Evolutionary conservation across 2,888 invertebrate genomes (phyloP).

Genomic region (Orthonevra nobilis): DNA sequence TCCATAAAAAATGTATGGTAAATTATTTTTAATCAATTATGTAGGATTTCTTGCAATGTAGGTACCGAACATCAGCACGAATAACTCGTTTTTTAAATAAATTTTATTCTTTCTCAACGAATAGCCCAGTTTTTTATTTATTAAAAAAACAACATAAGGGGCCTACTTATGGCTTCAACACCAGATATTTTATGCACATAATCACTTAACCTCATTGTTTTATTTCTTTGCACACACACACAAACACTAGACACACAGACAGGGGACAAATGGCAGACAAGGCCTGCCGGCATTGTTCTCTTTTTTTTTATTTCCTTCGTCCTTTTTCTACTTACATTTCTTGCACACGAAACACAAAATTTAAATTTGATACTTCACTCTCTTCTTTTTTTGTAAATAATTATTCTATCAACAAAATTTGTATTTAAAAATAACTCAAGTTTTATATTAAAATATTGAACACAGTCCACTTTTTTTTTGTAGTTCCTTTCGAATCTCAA

Average conservation of each 20-base stretch:
- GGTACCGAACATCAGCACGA: too few species aligned
- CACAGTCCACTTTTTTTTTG: slow-evolving; percentile 33
- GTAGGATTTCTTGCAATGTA: too few species aligned
- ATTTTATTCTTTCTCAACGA: too few species aligned
- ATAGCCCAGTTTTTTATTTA: too few species aligned
- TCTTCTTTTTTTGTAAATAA: not conserved
- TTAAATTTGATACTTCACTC: slow-evolving; percentile 1
- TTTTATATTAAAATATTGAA: slow-evolving; percentile 33
- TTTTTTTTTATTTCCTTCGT: not conserved
- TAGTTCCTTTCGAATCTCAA: not conserved
- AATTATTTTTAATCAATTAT: too few species aligned
- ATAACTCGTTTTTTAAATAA: too few species aligned
- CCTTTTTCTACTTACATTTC: slow-evolving; percentile 62
- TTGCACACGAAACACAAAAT: slow-evolving; percentile 41
- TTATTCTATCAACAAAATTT: slow-evolving; percentile 38
- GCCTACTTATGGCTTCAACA: too few species aligned
- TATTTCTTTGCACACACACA: not conserved
- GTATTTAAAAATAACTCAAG: too few species aligned
- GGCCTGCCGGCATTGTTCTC: not conserved
- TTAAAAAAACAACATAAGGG: too few species aligned
- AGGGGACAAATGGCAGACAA: not conserved
- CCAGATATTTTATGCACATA: too few species aligned
- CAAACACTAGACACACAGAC: not conserved
- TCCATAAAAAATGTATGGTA: too few species aligned
- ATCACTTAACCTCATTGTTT: slow-evolving; percentile 32